phyloP scores from a whole-genome alignment of 2,888 invertebrate genomes.

The Drosophila kambysellisi region DNA sequence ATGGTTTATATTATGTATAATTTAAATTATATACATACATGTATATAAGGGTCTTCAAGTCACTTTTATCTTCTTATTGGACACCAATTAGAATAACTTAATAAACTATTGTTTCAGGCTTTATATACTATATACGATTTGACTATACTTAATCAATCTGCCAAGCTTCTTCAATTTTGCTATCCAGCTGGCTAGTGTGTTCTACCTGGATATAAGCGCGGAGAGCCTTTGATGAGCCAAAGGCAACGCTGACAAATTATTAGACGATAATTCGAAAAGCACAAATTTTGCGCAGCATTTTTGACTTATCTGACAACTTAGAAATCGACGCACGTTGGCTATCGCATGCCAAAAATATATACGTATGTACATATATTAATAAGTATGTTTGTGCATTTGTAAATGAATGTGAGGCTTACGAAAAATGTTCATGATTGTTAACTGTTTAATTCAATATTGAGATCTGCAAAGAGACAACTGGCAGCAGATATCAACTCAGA shows the following conservation, averaged over 20 bases:
- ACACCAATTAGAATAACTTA: too few species aligned
- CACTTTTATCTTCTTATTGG: too few species aligned
- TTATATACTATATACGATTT: too few species aligned
- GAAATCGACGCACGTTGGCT: conserved; percentile 33
- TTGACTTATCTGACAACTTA: neutral
- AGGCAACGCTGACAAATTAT: too few species aligned
- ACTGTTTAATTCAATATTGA: conserved; percentile 25
- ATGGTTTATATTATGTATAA: too few species aligned
- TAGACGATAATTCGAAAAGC: conserved; percentile 1
- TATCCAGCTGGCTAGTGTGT: neutral
- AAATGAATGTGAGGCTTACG: neutral
- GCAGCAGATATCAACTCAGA: conserved; percentile 20
- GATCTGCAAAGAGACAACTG: conserved; percentile 10
- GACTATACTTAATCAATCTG: too few species aligned
- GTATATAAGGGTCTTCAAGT: too few species aligned
- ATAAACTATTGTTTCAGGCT: too few species aligned
- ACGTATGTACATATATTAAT: conserved; percentile 8
- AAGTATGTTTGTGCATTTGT: neutral
- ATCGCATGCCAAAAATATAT: conserved; percentile 29
- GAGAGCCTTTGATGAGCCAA: neutral
- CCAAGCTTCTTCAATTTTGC: neutral
- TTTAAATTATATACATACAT: too few species aligned
- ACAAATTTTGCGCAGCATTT: conserved; percentile 35
- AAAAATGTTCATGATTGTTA: conserved; percentile 20
- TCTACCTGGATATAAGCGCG: neutral